Evolutionary conservation across 2,797 vertebrate genomes (phyloP).

Genomic region (Poeciliopsis gracilis): DNA sequence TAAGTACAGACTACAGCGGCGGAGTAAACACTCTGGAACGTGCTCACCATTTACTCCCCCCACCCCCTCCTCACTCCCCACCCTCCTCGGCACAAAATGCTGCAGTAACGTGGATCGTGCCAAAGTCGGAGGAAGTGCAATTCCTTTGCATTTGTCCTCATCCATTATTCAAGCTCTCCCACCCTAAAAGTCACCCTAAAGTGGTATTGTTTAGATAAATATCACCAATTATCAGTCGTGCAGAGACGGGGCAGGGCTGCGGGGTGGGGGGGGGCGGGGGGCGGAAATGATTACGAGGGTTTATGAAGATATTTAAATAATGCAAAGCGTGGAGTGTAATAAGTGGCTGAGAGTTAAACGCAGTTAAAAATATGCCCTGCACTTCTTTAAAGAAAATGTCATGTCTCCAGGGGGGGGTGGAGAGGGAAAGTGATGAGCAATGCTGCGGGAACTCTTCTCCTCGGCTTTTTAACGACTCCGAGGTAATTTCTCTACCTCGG

Average conservation of each 20-base stretch:
- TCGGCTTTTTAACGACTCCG: slow-evolving; percentile 65
- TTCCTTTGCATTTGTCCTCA: slow-evolving; percentile 79
- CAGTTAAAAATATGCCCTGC: slow-evolving; percentile 66
- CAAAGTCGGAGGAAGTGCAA: slow-evolving; percentile 72
- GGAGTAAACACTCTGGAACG: slow-evolving; percentile 63
- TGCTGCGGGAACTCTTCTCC: slow-evolving; percentile 59
- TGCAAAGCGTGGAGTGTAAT: slow-evolving; percentile 59
- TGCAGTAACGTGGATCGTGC: slow-evolving; percentile 52
- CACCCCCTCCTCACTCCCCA: slow-evolving; percentile 8
- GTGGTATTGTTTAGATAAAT: slow-evolving; percentile 82
- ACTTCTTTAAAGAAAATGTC: slow-evolving; percentile 63
- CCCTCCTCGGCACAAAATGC: slow-evolving; percentile 47
- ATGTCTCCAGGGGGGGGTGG: slow-evolving; percentile 46
- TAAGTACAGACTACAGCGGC: slow-evolving; percentile 50
- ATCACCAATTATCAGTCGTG: slow-evolving; percentile 78
- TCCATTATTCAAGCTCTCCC: slow-evolving; percentile 79
- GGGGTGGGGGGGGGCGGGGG: neutral
- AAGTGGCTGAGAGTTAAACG: slow-evolving; percentile 74
- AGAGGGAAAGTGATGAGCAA: slow-evolving; percentile 23
- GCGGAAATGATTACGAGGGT: slow-evolving; percentile 68
- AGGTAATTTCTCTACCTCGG: slow-evolving; percentile 64
- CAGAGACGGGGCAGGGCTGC: slow-evolving; percentile 54
- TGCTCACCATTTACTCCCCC: slow-evolving; percentile 47
- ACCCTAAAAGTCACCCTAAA: slow-evolving; percentile 60
- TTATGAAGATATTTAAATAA: slow-evolving; percentile 76